These are phyloP conservation scores for Neodiprion lecontei DNA, from an alignment of 1,140 invertebrate species.

Conservation along the genomic window DNA sequence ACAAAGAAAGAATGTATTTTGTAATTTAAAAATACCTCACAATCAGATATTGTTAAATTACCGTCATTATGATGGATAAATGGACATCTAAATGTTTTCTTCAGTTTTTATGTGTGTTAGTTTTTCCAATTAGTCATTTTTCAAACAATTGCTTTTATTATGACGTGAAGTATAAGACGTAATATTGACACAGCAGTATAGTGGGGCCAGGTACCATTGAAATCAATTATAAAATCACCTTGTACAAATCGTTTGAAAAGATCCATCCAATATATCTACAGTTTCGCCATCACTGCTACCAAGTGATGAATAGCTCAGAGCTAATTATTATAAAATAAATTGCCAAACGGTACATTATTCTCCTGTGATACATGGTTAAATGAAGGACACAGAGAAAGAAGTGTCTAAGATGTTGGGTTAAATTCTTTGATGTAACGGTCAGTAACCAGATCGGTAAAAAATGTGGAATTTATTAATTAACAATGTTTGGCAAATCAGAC, in stretches of 20 bases:
- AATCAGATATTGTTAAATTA: not conserved
- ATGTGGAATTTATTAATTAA: not conserved
- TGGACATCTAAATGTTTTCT: no score
- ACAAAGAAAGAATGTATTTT: not conserved
- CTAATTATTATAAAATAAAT: not conserved
- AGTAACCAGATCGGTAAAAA: not conserved
- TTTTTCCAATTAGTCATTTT: no score
- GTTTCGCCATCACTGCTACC: not conserved
- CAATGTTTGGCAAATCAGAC: not conserved
- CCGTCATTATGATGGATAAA: not conserved
- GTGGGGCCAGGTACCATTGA: no score
- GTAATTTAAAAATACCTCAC: no score
- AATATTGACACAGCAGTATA: no score
- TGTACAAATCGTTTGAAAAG: no score
- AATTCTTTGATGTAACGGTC: not conserved
- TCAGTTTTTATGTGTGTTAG: no score
- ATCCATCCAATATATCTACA: not conserved
- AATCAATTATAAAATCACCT: no score
- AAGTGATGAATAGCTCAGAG: not conserved
- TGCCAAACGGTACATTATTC: not conserved
- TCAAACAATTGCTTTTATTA: no score
- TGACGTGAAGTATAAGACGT: no score
- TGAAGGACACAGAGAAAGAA: not conserved
- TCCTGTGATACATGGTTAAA: slow-evolving; percentile 7
- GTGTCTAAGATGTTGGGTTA: not conserved